These are phyloP conservation scores for Oenanthe oenanthe DNA, from an alignment of 2,113 vertebrate species.

Conservation along the genomic window DNA sequence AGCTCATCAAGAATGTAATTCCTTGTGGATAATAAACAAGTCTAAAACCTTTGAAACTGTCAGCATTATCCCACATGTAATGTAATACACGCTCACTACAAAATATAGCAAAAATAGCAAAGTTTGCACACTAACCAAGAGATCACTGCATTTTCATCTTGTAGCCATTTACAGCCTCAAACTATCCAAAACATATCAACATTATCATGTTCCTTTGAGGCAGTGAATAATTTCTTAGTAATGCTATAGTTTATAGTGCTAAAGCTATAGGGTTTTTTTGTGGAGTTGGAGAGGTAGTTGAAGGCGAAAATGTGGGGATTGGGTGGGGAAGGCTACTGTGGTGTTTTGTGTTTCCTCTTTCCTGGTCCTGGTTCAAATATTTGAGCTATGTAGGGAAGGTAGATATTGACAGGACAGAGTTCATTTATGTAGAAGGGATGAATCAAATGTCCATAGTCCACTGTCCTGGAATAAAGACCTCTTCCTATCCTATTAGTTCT, in stretches of 20 bases:
- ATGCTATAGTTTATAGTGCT: not conserved
- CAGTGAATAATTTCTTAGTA: not conserved
- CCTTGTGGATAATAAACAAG: not conserved
- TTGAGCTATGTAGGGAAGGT: not conserved
- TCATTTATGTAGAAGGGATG: not conserved
- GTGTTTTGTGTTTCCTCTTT: not conserved
- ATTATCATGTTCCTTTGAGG: not conserved
- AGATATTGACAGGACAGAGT: not conserved
- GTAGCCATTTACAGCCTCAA: not conserved
- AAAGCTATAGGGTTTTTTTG: not conserved
- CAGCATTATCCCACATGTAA: not conserved
- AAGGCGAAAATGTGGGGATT: too few relatives aligned
- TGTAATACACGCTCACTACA: not conserved
- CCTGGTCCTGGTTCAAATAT: not conserved
- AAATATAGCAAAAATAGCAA: not conserved
- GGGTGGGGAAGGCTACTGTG: not conserved
- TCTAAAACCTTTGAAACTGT: not conserved
- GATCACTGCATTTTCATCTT: not conserved
- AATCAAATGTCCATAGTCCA: not conserved
- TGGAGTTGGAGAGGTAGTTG: not conserved
- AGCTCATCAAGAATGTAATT: not conserved
- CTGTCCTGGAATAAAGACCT: not conserved
- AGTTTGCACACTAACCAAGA: not conserved
- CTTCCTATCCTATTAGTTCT: not conserved
- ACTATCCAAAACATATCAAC: not conserved